Base-by-base conservation (phyloP, 2,888 invertebrate genomes). In the Coleophora flavipennella region DNA sequence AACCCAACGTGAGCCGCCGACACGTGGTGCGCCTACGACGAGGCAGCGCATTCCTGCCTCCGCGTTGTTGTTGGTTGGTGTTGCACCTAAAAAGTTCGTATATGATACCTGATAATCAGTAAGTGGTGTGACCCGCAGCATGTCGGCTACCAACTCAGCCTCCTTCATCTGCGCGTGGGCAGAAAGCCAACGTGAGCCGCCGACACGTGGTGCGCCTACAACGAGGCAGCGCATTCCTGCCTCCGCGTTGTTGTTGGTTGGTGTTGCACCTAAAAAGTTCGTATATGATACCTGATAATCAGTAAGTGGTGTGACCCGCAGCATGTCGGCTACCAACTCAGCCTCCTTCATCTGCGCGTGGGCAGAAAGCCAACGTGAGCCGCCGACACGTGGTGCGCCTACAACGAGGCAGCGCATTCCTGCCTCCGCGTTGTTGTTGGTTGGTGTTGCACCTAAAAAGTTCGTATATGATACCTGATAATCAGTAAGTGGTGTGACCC, bases 331-430 rank as follows among this genome's bases (percentile, higher is more conserved):
- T 0, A 97, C 95, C 65, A 96, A 92, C 37, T 91, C 92, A 0
- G 97, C 96, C 73, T 98, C 97, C 55, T 95, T 94, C 53, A 96
- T 91, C 0, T 96, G 94, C 26, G 95, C 91, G n/a, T 94, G 91
- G 12, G 93, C 91, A 47, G 95, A 93, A 1, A 91, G 89, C 93
- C 96, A 96, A 87, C 90, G 92, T 89, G 94, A 40, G 1, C 94
- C 91, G 88, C 95, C 58, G 89, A 93, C 66, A 89, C 95, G 29
- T 0, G 97, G 96, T 51, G 95, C 94, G 2, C 94, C 94, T n/a
- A 93, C 90, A 2, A 94, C 92, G 25, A 93, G 72, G 51, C 84
- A 84, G 1, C 85, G 75, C 85, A 85, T 60, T 66, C 87, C 70
- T 41, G 79, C 67, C 62, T 86, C 80, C 0, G 68, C 44, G 31